A percentile compares a stretch with the other conserved stretches of the same genome.
These are phyloP conservation scores for Melanotaenia boesemani DNA, from an alignment of 2,797 vertebrate genomes.

Conservation along the genomic window DNA sequence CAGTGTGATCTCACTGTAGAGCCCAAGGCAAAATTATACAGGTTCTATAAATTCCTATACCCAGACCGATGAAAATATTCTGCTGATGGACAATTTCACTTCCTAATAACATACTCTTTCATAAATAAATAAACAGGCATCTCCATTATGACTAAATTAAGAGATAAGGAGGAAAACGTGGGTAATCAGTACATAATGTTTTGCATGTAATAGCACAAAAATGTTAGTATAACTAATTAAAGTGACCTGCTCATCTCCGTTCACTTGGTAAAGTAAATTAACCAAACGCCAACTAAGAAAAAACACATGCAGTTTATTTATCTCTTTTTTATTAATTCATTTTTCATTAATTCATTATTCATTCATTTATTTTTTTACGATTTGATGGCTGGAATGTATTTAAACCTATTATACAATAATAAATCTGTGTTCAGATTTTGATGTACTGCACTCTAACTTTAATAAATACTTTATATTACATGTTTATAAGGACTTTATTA, in stretches of 20 bases:
- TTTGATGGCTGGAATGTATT: too few relatives aligned
- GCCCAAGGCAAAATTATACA: constrained; percentile 53
- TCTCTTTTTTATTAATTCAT: background rate
- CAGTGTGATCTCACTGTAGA: constrained; percentile 41
- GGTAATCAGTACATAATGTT: background rate
- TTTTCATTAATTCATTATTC: too few relatives aligned
- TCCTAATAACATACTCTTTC: background rate
- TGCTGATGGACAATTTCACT: constrained; percentile 29
- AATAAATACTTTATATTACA: too few relatives aligned
- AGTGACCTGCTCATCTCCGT: too few relatives aligned
- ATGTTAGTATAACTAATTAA: background rate
- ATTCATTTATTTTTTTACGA: too few relatives aligned
- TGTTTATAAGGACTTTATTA: too few relatives aligned
- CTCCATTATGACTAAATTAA: background rate
- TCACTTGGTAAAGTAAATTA: background rate
- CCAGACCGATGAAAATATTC: constrained; percentile 22
- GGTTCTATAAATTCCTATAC: constrained; percentile 62
- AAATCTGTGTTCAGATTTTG: too few relatives aligned
- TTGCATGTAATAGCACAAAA: background rate
- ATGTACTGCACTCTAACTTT: too few relatives aligned
- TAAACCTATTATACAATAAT: too few relatives aligned
- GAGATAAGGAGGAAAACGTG: constrained; percentile 1
- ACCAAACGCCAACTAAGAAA: background rate
- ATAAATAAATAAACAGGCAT: constrained; percentile 11
- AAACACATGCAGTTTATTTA: background rate